Evolutionary conservation across 1,140 invertebrate genomes (phyloP), one percentile per base, ranked within the genome.

Genomic region (Uloborus diversus): DNA sequence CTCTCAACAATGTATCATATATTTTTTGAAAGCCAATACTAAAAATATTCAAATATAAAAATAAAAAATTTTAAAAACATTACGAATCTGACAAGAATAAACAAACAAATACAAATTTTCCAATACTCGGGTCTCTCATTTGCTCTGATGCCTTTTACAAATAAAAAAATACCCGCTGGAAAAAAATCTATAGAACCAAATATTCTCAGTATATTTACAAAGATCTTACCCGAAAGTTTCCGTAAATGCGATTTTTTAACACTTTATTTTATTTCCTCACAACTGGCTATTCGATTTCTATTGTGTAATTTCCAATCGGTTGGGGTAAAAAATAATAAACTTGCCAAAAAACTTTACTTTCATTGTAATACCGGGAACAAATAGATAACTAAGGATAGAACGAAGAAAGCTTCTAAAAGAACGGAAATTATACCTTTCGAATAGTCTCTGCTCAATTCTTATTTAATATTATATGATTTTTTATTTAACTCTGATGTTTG

Each of bases 341-440:
- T n/a, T n/a, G n/a, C n/a, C 35, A 32, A 59, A 57, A 73, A 73
- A 61, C 32, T 57, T 47, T 23, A 23, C 37, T n/a, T 30, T 57
- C 53, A 61, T 73, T 73, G 56, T 73, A 73, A 47, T 27, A 23
- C 33, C 25, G 28, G 51, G 37, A 73, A 73, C 69, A 73, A 73
- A 73, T 61, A 56, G 66, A 70, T 56, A 56, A 42, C 23, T 47
- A 37, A 61, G 25, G 35, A 61, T 14, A 17, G 62, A 23, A 51
- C 27, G 25, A 17, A 25, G n/a, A 42, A 42, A 65, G 62, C 4
- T 42, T 13, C 27, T 20, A 61, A 61, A 47, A 33, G 37, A 73
- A 61, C 69, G 69, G 69, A 73, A 73, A 73, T 73, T 73, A 73
- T 73, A 73, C 56, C 56, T 57, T 51, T 73, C 33, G 32, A 37